Evolutionary conservation across 2,888 invertebrate species (phyloP).

Genomic region (Drosophila gaucha): DNA sequence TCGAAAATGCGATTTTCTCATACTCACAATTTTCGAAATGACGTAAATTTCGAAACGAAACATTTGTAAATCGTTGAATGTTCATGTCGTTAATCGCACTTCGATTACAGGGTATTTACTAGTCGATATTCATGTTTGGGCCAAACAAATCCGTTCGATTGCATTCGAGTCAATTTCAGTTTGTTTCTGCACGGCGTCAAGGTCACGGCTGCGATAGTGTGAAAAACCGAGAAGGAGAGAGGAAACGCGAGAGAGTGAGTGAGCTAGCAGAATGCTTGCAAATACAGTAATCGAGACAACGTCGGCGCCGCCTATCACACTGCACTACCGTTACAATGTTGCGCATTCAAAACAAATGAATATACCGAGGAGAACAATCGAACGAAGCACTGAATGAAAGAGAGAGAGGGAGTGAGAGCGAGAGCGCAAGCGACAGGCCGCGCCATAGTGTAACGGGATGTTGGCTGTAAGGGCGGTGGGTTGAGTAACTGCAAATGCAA

Average conservation of each 20-base stretch:
- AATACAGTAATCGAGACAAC: constrained; percentile 38
- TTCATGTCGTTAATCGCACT: not conserved
- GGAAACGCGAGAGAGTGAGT: not conserved
- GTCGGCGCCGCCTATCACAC: constrained; percentile 35
- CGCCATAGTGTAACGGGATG: not conserved
- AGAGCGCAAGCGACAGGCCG: not conserved
- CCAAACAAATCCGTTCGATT: constrained; percentile 25
- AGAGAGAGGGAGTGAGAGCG: not conserved
- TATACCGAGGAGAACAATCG: constrained; percentile 28
- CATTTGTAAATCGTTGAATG: not conserved
- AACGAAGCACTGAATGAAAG: not conserved
- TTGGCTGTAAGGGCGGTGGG: constrained; percentile 2
- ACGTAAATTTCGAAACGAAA: too few relatives aligned
- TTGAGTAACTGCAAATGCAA: constrained; percentile 61
- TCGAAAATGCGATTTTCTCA: too few relatives aligned
- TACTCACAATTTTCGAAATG: too few relatives aligned
- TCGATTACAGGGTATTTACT: constrained; percentile 1
- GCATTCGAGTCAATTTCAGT: constrained; percentile 13
- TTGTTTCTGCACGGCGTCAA: constrained; percentile 48
- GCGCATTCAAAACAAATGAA: constrained; percentile 43
- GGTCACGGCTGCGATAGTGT: constrained; percentile 41
- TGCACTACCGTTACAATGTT: constrained; percentile 48
- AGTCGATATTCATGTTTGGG: constrained; percentile 7
- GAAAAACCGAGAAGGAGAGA: constrained; percentile 4
- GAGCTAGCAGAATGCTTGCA: constrained; percentile 6